A percentile compares a stretch with the other conserved stretches of the same genome.
These are phyloP conservation scores for Ailuropoda melanoleuca DNA, from an alignment of 2,113 vertebrate species.

Conservation along the genomic window DNA sequence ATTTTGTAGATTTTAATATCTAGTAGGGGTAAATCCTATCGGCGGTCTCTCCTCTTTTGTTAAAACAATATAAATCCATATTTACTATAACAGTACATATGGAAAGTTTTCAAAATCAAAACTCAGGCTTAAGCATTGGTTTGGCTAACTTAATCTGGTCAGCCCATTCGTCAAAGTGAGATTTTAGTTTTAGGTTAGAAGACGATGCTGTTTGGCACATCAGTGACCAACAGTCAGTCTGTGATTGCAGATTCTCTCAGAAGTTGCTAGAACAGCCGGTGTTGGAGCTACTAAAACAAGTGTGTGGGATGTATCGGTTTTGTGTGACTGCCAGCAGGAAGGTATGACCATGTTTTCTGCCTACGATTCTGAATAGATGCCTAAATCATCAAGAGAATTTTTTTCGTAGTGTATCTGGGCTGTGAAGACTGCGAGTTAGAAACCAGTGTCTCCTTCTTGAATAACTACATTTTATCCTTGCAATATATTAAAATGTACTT, in stretches of 20 bases:
- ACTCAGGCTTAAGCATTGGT: background rate
- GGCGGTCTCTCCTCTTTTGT: background rate
- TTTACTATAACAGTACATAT: background rate
- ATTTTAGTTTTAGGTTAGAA: background rate
- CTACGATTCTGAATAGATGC: constrained; percentile 38
- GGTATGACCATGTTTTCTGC: constrained; percentile 55
- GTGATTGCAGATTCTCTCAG: constrained; percentile 8
- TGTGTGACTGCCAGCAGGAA: constrained; percentile 66
- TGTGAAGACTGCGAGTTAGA: background rate
- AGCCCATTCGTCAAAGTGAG: background rate
- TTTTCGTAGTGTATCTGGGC: background rate
- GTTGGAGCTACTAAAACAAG: constrained; percentile 57
- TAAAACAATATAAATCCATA: background rate
- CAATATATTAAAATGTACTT: background rate
- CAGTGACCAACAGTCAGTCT: background rate
- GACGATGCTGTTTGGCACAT: background rate
- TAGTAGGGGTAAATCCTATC: background rate
- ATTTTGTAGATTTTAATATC: constrained; percentile 15
- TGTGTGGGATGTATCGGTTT: constrained; percentile 49
- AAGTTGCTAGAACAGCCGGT: constrained; percentile 60
- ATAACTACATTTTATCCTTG: background rate
- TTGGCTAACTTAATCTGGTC: background rate
- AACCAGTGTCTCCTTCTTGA: background rate
- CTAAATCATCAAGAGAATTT: background rate
- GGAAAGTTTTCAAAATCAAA: background rate